A percentile compares a stretch with the other conserved stretches of the same genome.
phyloP scores from a whole-genome alignment of 2,113 vertebrate genomes.

The Cyprinodon variegatus region DNA sequence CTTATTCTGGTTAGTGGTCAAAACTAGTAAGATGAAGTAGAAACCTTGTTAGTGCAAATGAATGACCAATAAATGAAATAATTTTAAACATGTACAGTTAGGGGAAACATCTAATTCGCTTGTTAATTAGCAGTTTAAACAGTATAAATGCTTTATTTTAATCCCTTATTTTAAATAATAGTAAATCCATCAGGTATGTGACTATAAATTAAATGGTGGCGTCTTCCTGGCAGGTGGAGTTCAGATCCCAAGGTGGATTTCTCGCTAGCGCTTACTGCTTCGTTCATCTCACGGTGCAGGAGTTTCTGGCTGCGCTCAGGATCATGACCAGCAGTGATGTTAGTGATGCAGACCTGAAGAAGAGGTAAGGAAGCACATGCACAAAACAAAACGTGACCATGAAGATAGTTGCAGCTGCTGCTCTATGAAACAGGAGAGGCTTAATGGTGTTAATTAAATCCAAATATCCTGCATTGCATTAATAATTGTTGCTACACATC shows the following conservation, averaged over 20 bases:
- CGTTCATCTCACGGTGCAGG: conserved; percentile 87
- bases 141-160: no score
- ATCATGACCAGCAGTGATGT: conserved; percentile 83
- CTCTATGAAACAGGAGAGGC: no score
- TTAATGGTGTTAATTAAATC: no score
- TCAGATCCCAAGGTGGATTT: conserved; percentile 62
- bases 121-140: no score
- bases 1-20: background rate
- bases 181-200: background rate
- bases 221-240: conserved; percentile 70
- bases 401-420: no score
- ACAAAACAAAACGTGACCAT: background rate
- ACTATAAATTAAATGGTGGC: background rate
- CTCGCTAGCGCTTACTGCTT: conserved; percentile 81
- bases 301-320: conserved; percentile 88
- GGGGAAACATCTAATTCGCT: no score
- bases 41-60: background rate
- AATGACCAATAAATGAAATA: no score
- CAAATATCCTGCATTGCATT: no score
- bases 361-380: conserved; percentile 51
- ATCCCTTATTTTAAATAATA: no score
- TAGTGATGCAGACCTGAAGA: conserved; percentile 69
- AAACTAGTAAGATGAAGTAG: background rate
- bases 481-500: no score
- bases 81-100: no score